phyloP scores from a whole-genome alignment of 2,797 vertebrate species.

The Sebastes cheni region DNA sequence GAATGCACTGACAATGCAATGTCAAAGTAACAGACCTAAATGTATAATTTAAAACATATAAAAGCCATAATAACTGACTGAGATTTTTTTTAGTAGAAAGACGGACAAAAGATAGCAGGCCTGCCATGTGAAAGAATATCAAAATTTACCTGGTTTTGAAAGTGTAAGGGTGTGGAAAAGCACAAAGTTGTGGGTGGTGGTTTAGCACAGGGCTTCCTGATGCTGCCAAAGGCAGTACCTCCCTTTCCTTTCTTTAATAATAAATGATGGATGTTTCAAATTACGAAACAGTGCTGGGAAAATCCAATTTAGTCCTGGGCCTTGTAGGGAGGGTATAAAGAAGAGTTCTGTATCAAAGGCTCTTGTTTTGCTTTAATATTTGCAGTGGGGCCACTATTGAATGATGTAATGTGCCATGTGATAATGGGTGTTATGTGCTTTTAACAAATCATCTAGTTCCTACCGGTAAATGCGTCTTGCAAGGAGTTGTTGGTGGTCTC shows the following conservation, averaged over 20 bases:
- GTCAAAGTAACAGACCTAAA: not conserved
- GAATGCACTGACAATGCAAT: not conserved
- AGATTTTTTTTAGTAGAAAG: not conserved
- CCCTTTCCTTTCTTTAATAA: constrained; percentile 88
- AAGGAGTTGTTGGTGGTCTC: constrained; percentile 75
- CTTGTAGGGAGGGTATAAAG: constrained; percentile 89
- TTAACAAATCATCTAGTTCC: constrained; percentile 86
- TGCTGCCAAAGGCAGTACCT: constrained; percentile 68
- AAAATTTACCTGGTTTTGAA: constrained; percentile 29
- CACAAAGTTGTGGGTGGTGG: constrained; percentile 37
- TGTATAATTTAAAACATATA: not conserved
- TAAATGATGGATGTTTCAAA: constrained; percentile 98
- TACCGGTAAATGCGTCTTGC: constrained; percentile 83
- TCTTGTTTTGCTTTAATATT: constrained; percentile 76
- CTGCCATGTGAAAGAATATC: not conserved
- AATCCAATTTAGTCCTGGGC: constrained; percentile 94
- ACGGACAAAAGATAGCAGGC: not conserved
- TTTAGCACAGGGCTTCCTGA: constrained; percentile 41
- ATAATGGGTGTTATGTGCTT: constrained; percentile 91
- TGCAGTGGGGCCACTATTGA: constrained; percentile 82
- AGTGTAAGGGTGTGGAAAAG: constrained; percentile 29
- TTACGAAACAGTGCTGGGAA: constrained; percentile 90
- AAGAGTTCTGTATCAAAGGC: constrained; percentile 73
- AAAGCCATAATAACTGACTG: not conserved
- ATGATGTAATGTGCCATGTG: constrained; percentile 91